These are phyloP conservation scores for Theretra japonica DNA, from an alignment of 2,888 invertebrate species.

Conservation along the genomic window DNA sequence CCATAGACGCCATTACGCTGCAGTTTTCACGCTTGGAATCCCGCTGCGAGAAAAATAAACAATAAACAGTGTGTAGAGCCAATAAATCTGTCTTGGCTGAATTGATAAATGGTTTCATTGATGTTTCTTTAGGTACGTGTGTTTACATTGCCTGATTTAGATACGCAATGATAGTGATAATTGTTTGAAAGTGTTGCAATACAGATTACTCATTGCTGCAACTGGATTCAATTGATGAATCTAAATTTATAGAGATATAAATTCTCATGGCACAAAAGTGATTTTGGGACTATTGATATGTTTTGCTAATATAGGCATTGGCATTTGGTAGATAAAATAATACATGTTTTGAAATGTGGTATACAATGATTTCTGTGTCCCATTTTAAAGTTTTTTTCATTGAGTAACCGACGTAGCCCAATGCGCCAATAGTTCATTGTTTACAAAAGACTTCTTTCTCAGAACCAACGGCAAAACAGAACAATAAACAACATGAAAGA, in stretches of 20 bases:
- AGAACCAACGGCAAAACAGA: too few species aligned
- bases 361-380: too few species aligned
- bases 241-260: background rate
- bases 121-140: constrained; percentile 34
- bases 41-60: constrained; percentile 19
- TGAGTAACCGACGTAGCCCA: too few species aligned
- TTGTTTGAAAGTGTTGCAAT: background rate
- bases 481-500: too few species aligned
- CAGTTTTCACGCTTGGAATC: constrained; percentile 22
- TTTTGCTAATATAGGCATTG: background rate
- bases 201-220: constrained; percentile 3
- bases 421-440: too few species aligned
- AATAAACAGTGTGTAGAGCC: constrained; percentile 30
- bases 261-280: background rate
- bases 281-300: background rate
- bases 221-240: background rate
- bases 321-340: too few species aligned
- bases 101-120: constrained; percentile 46
- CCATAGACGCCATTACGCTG: constrained; percentile 14
- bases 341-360: too few species aligned
- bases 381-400: too few species aligned
- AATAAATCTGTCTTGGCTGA: constrained; percentile 41
- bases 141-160: constrained; percentile 41
- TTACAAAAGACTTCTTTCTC: too few species aligned
- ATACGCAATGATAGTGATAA: constrained; percentile 31